Base-by-base conservation (phyloP, 2,113 vertebrate genomes). In the Nettapus auritus region DNA sequence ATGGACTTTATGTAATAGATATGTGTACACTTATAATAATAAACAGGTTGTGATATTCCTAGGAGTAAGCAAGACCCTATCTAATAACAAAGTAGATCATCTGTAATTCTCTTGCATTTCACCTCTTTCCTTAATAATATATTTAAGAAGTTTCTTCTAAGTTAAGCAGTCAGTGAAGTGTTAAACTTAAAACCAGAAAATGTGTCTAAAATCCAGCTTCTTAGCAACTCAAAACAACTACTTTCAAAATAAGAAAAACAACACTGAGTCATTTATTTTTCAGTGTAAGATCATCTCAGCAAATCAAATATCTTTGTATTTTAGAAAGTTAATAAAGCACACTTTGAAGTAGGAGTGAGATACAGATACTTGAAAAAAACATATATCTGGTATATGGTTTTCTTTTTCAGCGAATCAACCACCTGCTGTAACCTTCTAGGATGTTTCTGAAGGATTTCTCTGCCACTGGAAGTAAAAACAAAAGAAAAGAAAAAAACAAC, bases 251-350 rank as follows among this genome's bases (percentile, higher is more conserved):
- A 34, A 91, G 53, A 15, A 76, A 42, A 75, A 22, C 46, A 90
- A 62, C 46, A 56, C 6, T 29, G 66, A 91, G 48, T 95, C 66
- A 79, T 86, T 96, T 94, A 19, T 90, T 93, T 79, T 95, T 89
- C 71, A 79, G 31, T 18, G 19, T 63, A 79, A 79, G 22, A 73
- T 69, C 13, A 36, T 63, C 34, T 71, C 44, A 44, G 46, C 59
- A 70, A 79, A 60, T 31, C 38, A 48, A 53, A 81, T 84, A 38
- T 13, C 74, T 81, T 4, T 19, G 9, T 46, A 7, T 73, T 92
- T 89, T 56, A 34, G 46, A 71, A 75, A 38, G 38, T 82, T 82
- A 26, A 44, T 56, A 55, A 92, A 75, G 57, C 62, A 63, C 11
- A 11, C 29, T 80, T 82, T 25, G 57, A 91, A 76, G 36, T 11